Evolutionary conservation across 2,113 vertebrate genomes (phyloP).

Genomic region (Urocolius indicus): DNA sequence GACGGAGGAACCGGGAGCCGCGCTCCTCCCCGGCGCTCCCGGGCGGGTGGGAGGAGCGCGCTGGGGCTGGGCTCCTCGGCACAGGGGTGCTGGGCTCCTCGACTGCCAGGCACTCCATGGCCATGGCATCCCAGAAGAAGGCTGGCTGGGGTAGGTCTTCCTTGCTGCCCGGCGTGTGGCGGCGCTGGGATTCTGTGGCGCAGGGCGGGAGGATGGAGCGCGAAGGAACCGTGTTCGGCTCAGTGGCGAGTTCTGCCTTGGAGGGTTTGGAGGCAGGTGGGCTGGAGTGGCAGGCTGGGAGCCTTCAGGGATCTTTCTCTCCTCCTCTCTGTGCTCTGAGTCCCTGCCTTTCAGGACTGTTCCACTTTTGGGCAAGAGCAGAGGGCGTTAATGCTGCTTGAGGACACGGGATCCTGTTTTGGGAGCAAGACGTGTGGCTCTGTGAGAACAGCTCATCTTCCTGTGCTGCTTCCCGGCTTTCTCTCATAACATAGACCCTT

Average conservation of each 20-base stretch:
- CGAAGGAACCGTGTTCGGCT: fast-evolving
- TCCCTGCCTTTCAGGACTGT: fast-evolving
- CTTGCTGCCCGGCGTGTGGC: not conserved
- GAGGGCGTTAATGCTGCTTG: not conserved
- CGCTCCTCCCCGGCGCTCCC: not conserved
- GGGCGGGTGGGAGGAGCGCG: not conserved
- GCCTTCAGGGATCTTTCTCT: not conserved
- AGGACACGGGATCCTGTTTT: fast-evolving
- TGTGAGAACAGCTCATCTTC: not conserved
- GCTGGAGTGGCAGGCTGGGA: not conserved
- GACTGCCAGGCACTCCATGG: not conserved
- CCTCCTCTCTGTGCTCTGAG: fast-evolving
- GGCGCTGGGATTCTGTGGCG: not conserved
- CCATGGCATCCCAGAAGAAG: slow-evolving; percentile 4
- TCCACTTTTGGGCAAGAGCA: not conserved
- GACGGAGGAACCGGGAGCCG: not conserved
- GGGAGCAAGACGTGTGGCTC: not conserved
- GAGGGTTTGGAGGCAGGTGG: not conserved
- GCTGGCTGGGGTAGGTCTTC: not conserved
- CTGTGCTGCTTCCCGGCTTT: not conserved
- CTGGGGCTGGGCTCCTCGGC: not conserved
- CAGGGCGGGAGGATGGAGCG: not conserved
- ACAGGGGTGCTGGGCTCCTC: not conserved
- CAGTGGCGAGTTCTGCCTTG: fast-evolving
- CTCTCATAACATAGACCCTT: not conserved